Evolutionary conservation across 1,140 invertebrate species (phyloP).

Genomic region (Calliphora vicina): DNA sequence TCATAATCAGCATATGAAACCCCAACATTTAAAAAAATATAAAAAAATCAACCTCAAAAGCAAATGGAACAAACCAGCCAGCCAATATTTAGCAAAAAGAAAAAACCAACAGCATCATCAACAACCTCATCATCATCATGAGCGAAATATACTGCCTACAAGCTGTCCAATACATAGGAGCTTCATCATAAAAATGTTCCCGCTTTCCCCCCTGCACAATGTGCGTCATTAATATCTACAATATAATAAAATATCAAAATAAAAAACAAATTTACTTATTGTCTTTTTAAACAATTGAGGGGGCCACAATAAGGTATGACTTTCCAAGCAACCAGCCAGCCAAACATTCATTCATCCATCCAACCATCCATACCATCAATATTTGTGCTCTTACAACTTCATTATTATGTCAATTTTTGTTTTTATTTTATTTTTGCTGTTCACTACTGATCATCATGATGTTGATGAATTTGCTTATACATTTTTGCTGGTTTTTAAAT

Average conservation of each 20-base stretch:
- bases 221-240: no score
- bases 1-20: background rate
- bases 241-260: no score
- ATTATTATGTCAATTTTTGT: no score
- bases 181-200: background rate
- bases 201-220: background rate
- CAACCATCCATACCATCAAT: no score
- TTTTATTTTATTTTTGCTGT: no score
- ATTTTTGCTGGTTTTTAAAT: background rate
- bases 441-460: background rate
- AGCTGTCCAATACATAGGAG: background rate
- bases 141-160: background rate
- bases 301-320: no score
- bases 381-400: no score
- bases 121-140: background rate
- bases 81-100: background rate
- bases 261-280: no score
- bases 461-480: background rate
- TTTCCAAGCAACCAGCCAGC: no score
- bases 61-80: background rate
- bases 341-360: no score
- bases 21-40: background rate
- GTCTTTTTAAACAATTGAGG: no score
- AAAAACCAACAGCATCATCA: background rate
- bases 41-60: background rate